These are phyloP conservation scores for Aptenodytes patagonicus DNA, from an alignment of 2,113 vertebrate species.

Conservation along the genomic window DNA sequence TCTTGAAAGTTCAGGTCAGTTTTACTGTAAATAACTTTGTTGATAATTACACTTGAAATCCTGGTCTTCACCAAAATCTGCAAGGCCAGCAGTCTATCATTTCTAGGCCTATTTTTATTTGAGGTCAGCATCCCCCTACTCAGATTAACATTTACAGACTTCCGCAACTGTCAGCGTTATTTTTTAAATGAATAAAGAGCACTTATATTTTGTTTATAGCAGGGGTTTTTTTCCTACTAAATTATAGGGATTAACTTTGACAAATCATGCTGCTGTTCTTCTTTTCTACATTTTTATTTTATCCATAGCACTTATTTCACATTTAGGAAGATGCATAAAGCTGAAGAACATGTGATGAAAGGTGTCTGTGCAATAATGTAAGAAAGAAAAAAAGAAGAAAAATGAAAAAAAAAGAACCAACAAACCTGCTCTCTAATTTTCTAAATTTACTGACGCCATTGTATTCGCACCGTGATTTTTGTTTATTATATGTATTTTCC, in stretches of 20 bases:
- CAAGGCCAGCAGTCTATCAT: constrained; percentile 10
- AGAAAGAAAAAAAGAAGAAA: constrained; percentile 25
- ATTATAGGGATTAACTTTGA: constrained; percentile 78
- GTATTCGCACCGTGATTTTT: constrained; percentile 61
- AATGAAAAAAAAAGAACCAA: neutral
- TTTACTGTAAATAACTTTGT: constrained; percentile 40
- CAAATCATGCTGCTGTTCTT: constrained; percentile 82
- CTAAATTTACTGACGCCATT: constrained; percentile 62
- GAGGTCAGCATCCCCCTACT: constrained; percentile 31
- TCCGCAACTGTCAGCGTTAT: constrained; percentile 63
- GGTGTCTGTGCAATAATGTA: constrained; percentile 94
- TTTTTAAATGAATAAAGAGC: constrained; percentile 78
- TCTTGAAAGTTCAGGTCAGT: constrained; percentile 15
- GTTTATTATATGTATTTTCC: constrained; percentile 75
- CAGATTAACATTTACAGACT: constrained; percentile 56
- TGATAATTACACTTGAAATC: constrained; percentile 56
- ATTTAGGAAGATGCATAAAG: constrained; percentile 68
- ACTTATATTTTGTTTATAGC: constrained; percentile 83
- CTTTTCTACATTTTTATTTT: constrained; percentile 75
- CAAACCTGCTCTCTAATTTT: constrained; percentile 48
- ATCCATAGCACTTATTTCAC: constrained; percentile 78
- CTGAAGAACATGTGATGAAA: constrained; percentile 80
- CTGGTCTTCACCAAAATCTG: constrained; percentile 48
- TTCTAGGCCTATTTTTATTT: constrained; percentile 46
- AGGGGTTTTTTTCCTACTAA: constrained; percentile 74